These are phyloP conservation scores for Lates japonicus DNA, from an alignment of 2,797 vertebrate species.

Conservation along the genomic window DNA sequence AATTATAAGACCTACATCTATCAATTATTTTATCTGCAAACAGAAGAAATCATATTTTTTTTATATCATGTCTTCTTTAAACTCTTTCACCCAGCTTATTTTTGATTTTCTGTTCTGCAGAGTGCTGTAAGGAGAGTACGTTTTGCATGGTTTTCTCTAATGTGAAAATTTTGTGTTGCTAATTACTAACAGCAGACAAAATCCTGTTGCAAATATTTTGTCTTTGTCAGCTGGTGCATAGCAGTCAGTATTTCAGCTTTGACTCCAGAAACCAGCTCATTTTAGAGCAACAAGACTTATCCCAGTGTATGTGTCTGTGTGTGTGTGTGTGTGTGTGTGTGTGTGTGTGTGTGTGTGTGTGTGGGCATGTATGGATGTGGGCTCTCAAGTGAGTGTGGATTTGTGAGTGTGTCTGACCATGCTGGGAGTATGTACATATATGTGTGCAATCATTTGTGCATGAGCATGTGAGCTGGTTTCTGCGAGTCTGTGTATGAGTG, in stretches of 20 bases:
- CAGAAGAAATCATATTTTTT: background rate
- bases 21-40: background rate
- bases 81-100: background rate
- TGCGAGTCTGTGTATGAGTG: constrained; percentile 13
- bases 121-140: background rate
- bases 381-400: constrained; percentile 21
- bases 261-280: constrained; percentile 21
- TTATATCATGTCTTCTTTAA: background rate
- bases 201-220: constrained; percentile 2
- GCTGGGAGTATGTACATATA: constrained; percentile 20
- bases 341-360: background rate
- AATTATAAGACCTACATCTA: background rate
- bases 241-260: constrained; percentile 6
- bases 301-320: constrained; percentile 4
- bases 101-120: constrained; percentile 7
- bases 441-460: constrained; percentile 35
- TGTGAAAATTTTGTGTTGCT: background rate
- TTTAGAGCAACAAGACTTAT: constrained; percentile 11
- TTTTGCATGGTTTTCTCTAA: background rate
- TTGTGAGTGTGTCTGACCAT: constrained; percentile 25
- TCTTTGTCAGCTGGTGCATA: background rate
- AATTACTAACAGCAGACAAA: background rate
- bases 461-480: constrained; percentile 37
- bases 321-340: no score
- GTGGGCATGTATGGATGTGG: background rate